Base-by-base conservation (phyloP, 2,113 vertebrate species). In the Catagonus wagneri region DNA sequence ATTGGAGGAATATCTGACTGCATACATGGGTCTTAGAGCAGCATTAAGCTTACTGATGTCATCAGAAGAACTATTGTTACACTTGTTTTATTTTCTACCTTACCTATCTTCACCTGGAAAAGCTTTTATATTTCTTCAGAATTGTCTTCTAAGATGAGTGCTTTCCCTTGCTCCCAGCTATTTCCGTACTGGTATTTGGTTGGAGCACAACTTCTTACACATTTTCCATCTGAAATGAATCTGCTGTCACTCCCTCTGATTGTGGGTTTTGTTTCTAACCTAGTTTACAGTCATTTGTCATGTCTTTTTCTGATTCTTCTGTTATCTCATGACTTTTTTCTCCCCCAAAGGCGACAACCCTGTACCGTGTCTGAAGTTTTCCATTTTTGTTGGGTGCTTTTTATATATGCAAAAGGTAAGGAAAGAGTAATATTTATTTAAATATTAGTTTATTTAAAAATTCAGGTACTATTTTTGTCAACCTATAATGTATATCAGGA, bases 351-450 rank as follows among this genome's bases (percentile, higher is more conserved):
- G 80, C 99, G 99, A 11, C 99, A 99, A 16, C 99, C 99, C 0
- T 99, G 99, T 98, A 99, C 99, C 0, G 99, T 99, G 71, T 97
- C 98, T 0, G 99, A 99, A 97, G 99, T 99, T 97, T 99, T 99
- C 98, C 99, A 99, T 97, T 99, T 99, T 96, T 99, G 99, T 97
- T 99, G 99, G 99, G 98, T 99, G 89, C 98, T 99, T 93, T 99
- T 99, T 97, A 98, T 99, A 97, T 99, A 99, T 84, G 99, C 99
- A 66, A 99, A 99, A 99, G 99, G 99, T 99, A 98, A 98, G 98
- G 86, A 69, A 87, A 94, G 32, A 79, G 44, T 65, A 61, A 32
- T 68, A 66, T 76, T 92, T 96, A 32, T 88, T 78, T 56, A 84
- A 34, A 63, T 90, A 66, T 61, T 89, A 61, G 58, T 34, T 91